Evolutionary conservation across 2,113 vertebrate genomes (phyloP).

Genomic region (Copsychus sechellarum): DNA sequence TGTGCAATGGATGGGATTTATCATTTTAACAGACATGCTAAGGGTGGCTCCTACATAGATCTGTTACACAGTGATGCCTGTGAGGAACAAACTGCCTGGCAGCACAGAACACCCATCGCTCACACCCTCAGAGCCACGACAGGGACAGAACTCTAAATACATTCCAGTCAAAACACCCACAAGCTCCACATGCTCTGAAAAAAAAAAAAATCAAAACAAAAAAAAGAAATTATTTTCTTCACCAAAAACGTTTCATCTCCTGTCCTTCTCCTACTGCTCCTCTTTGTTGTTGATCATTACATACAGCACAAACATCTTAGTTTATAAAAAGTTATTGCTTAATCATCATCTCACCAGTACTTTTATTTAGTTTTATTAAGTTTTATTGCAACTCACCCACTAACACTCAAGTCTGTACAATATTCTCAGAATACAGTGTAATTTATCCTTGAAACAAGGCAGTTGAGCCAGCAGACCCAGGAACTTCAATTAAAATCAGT

Average conservation of each 20-base stretch:
- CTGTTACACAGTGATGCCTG: background rate
- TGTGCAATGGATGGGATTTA: background rate
- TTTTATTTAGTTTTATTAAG: background rate
- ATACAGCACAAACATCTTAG: accelerated
- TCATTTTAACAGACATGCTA: background rate
- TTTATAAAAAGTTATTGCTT: background rate
- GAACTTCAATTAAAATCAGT: background rate
- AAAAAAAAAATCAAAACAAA: background rate
- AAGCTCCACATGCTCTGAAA: background rate
- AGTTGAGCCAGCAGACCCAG: background rate
- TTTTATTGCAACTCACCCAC: background rate
- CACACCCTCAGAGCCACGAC: background rate
- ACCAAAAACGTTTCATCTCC: slow-evolving; percentile 5
- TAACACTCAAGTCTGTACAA: background rate
- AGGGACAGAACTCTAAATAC: background rate
- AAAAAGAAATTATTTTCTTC: background rate
- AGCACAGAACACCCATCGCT: background rate
- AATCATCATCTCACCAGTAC: background rate
- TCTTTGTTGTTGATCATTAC: background rate
- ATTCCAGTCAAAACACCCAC: slow-evolving; percentile 30
- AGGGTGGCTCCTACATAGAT: background rate
- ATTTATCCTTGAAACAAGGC: background rate
- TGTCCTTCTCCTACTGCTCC: background rate
- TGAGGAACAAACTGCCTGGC: background rate
- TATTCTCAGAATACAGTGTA: background rate